Percentiles rank a stretch among this genome's conserved stretches.
phyloP scores from a whole-genome alignment of 2,797 vertebrate genomes.

The Falco concolor region DNA sequence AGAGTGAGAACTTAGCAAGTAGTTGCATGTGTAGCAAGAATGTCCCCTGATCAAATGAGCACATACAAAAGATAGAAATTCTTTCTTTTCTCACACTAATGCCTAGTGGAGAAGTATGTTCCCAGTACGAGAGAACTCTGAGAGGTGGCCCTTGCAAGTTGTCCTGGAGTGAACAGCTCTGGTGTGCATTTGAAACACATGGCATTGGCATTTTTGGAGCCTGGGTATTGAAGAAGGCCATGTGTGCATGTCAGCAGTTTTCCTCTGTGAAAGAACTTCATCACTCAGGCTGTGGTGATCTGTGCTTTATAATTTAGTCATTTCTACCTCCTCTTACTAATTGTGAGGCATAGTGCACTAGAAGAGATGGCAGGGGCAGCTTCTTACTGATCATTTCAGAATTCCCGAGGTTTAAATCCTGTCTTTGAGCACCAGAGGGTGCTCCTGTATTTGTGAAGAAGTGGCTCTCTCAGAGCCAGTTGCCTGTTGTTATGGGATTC shows the following conservation, averaged over 20 bases:
- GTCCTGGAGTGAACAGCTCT: background rate
- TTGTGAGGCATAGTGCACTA: background rate
- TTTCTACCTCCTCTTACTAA: background rate
- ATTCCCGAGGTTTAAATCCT: background rate
- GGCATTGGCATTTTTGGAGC: background rate
- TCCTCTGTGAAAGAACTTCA: background rate
- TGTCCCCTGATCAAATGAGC: background rate
- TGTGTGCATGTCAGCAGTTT: accelerated
- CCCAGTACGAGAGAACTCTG: background rate
- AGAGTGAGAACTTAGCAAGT: background rate
- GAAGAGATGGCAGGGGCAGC: background rate
- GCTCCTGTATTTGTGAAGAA: background rate
- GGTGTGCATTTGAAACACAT: background rate
- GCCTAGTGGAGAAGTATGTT: background rate
- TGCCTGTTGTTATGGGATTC: background rate
- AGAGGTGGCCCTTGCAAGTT: background rate
- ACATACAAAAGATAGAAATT: background rate
- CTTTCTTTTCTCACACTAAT: background rate
- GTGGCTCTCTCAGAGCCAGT: no score
- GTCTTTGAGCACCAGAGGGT: slow-evolving; percentile 60
- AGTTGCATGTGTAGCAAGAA: background rate
- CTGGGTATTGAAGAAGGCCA: background rate
- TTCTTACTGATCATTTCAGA: background rate
- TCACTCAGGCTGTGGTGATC: background rate
- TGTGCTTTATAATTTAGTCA: background rate